phyloP scores from a whole-genome alignment of 2,113 vertebrate species.

The Ailurus styani region DNA sequence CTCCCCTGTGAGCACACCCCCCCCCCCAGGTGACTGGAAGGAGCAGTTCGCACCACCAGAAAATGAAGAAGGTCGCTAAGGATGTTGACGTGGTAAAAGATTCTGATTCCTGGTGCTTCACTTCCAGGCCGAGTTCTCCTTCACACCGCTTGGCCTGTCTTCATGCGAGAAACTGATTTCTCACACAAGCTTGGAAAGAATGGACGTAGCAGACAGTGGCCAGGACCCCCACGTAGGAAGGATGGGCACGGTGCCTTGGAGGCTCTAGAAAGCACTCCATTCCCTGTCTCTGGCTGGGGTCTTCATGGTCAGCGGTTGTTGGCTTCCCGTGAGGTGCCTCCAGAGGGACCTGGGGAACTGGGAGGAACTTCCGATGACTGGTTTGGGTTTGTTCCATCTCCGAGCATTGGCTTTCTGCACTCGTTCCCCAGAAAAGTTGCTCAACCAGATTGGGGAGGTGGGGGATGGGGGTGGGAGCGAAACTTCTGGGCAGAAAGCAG shows the following conservation, averaged over 20 bases:
- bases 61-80: neutral
- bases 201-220: neutral
- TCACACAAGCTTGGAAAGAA: neutral
- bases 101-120: neutral
- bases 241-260: rapidly evolving
- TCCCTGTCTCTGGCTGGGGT: neutral
- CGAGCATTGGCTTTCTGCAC: neutral
- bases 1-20: too few species aligned
- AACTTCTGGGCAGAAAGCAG: neutral
- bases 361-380: neutral
- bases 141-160: neutral
- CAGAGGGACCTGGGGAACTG: neutral
- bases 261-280: neutral
- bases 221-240: neutral
- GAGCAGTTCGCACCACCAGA: neutral
- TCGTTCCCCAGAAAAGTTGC: neutral
- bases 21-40: neutral
- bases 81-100: rapidly evolving
- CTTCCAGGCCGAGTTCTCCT: neutral
- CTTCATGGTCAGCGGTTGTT: neutral
- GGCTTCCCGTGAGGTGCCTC: neutral
- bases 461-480: neutral
- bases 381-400: neutral
- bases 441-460: neutral
- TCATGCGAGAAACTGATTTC: neutral